Conservation (phyloP, 2,113 vertebrate genomes). For the Thermophis baileyi region DNA sequence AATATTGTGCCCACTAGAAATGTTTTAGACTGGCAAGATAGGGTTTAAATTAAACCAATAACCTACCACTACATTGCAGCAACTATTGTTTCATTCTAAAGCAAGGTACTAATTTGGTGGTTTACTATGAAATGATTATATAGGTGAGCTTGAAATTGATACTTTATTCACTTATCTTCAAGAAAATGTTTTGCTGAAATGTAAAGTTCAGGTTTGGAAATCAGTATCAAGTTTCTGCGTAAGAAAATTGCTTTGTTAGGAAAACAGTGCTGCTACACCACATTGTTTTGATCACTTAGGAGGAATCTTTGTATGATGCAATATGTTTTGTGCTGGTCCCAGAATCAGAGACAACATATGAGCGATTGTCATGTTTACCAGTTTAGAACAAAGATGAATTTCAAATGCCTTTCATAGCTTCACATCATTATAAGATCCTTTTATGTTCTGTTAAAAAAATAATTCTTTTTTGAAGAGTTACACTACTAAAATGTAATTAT, state of each 20-base stretch:
- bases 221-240: neutral
- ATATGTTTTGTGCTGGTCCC: neutral
- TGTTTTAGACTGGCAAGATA: slow-evolving; percentile 60
- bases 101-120: slow-evolving; percentile 41
- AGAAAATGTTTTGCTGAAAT: slow-evolving; percentile 6
- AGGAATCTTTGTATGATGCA: neutral
- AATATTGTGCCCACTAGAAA: slow-evolving; percentile 68
- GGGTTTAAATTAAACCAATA: slow-evolving; percentile 66
- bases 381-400: neutral
- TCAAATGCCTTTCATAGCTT: neutral
- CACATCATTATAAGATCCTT: slow-evolving; percentile 1
- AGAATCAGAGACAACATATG: neutral
- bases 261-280: neutral
- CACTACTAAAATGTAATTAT: slow-evolving; percentile 23
- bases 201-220: slow-evolving; percentile 25
- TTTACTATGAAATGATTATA: slow-evolving; percentile 43
- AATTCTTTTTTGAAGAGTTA: slow-evolving; percentile 2
- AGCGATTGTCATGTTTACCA: neutral
- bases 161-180: slow-evolving; percentile 39
- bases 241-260: neutral
- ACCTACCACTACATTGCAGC: slow-evolving; percentile 56
- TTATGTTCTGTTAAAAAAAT: slow-evolving; percentile 14
- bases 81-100: slow-evolving; percentile 50
- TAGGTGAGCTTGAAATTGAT: slow-evolving; percentile 52
- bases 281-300: slow-evolving; percentile 29